Percentiles rank a stretch among this genome's conserved stretches.
Evolutionary conservation across 2,797 vertebrate species (phyloP).

Genomic region (Rhabdophis nuchalis): DNA sequence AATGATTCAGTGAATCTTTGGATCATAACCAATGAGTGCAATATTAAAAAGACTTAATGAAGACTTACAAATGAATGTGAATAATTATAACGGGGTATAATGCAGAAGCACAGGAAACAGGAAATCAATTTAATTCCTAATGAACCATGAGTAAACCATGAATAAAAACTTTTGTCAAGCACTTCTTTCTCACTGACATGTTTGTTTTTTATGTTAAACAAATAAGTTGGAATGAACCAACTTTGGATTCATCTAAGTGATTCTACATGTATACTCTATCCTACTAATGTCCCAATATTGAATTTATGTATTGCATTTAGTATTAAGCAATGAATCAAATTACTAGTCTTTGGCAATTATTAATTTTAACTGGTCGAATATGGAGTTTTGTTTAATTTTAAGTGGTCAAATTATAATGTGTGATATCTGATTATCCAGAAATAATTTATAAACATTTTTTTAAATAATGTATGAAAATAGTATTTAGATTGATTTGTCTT

Average conservation of each 20-base stretch:
- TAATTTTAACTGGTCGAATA: constrained; percentile 38
- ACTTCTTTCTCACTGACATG: background rate
- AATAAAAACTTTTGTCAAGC: background rate
- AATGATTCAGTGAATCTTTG: background rate
- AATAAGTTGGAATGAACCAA: constrained; percentile 4
- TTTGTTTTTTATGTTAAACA: background rate
- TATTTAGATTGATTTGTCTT: constrained; percentile 12
- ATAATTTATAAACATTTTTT: background rate
- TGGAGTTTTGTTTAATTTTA: constrained; percentile 8
- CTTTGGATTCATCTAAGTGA: background rate
- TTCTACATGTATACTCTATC: background rate
- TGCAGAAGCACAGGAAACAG: background rate
- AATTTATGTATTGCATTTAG: constrained; percentile 23
- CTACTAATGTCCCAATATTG: background rate
- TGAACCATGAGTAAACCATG: background rate
- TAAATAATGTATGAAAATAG: background rate
- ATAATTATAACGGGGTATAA: background rate
- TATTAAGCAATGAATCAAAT: constrained; percentile 28
- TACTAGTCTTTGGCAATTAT: constrained; percentile 47
- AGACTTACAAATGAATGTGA: background rate
- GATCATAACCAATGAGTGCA: background rate
- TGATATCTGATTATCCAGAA: constrained; percentile 23
- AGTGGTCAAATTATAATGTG: constrained; percentile 1
- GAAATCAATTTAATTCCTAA: background rate
- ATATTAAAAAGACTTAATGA: background rate